These are phyloP conservation scores for Unio pictorum DNA, from an alignment of 2,888 invertebrate species.

Conservation along the genomic window DNA sequence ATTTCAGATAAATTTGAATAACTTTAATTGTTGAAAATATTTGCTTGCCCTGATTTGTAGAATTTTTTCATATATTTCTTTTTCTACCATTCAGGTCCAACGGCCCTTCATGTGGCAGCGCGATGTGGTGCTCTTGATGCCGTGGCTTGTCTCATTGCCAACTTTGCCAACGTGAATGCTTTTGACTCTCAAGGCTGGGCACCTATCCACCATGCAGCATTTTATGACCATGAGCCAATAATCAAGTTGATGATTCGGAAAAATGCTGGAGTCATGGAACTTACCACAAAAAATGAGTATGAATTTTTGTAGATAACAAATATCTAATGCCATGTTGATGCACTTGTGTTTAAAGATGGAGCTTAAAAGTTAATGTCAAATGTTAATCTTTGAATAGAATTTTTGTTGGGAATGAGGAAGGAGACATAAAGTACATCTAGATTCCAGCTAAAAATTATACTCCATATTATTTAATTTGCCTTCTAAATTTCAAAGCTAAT, in stretches of 20 bases:
- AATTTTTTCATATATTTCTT: neutral
- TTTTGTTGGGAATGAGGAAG: too few species aligned
- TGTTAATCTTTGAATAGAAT: too few species aligned
- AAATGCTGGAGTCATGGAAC: constrained; percentile 64
- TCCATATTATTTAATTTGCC: too few species aligned
- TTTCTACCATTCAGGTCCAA: constrained; percentile 59
- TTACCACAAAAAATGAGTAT: constrained; percentile 68
- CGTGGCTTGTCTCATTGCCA: constrained; percentile 67
- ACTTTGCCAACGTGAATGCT: constrained; percentile 63
- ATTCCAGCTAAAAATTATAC: too few species aligned
- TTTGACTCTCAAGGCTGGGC: constrained; percentile 70
- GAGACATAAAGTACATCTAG: too few species aligned
- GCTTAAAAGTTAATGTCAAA: too few species aligned
- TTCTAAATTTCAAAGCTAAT: too few species aligned
- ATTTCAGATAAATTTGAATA: too few species aligned
- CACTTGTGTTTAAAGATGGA: too few species aligned
- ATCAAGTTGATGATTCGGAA: constrained; percentile 66
- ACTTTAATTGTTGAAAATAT: too few species aligned
- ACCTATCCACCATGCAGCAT: constrained; percentile 70
- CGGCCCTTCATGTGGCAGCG: constrained; percentile 69
- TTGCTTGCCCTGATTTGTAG: neutral
- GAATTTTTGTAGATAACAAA: constrained; percentile 11
- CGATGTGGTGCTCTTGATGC: constrained; percentile 69
- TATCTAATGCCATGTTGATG: neutral
- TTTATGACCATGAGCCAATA: constrained; percentile 68